Evolutionary conservation across 2,888 invertebrate genomes (phyloP), one percentile per base, ranked within the genome.

Genomic region (Deladenus siricidicola): DNA sequence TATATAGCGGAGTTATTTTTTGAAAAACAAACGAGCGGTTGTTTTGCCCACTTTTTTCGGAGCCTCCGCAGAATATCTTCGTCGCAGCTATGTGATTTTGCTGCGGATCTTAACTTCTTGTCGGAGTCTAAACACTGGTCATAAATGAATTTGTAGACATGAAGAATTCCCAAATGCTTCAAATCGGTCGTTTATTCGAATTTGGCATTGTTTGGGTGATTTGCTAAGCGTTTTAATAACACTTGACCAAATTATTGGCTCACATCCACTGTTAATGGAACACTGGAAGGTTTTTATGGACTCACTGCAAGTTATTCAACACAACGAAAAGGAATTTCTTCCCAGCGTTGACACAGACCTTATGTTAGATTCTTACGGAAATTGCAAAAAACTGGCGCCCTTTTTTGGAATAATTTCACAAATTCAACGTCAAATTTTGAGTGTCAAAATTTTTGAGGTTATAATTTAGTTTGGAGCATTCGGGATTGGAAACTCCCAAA

Each of bases 141-240:
- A 34, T 24, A 45, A 29, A 17, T 53, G 4, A 10, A 56, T 49
- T 48, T 29, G 23, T 48, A 45, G 44, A 23, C 55, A 54, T 29
- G 68, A 58, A 28, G 60, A 60, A 3, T 23, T 65, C 17, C 34
- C 48, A n/a, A 60, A 63, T 43, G 58, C 59, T 2, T 44, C 54
- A 6, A 65, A 69, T 8, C 52, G 64, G 4, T 45, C 57, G 23
- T 26, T 71, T 24, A 48, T 34, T 17, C 62, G 70, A 50, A 63
- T 62, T 29, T 75, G 75, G 75, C 50, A 64, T 8, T 43, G 52
- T 26, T 58, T 74, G 21, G 75, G 75, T 39, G 72, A 76, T 47
- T 56, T 72, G 6, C 64, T 75, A 10, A 59, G 66, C 17, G 64
- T 70, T 42, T 58, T 75, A 21, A 50, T 71, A 10, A 23, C 51